Evolutionary conservation across 1,140 invertebrate species (phyloP), one percentile per base, ranked within the genome.

Genomic region (Steinernema feltiae): DNA sequence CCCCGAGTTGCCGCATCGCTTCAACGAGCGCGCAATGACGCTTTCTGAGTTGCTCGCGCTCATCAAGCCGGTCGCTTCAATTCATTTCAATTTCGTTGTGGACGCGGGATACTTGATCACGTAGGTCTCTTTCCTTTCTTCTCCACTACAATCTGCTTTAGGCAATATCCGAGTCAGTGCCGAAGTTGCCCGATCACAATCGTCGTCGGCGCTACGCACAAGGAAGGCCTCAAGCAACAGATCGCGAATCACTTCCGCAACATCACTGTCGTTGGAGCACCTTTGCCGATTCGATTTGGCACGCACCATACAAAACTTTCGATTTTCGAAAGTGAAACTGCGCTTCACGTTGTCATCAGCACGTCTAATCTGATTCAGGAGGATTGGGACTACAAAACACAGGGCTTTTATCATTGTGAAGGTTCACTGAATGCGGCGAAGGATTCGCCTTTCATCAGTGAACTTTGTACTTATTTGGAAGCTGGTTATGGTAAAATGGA

Each of bases 71-170:
- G 53, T 63, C 53, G 53, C 53, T 17, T 63, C 53, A 27, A 63
- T 63, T 21, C 53, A 63, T 21, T 63, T 63, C 24, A 63, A 63
- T 21, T 63, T 63, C 53, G 7, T 7, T 21, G 53, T 63, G 15
- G 53, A 63, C 24, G 53, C 53, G 12, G 53, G 53, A 63, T 63
- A n/a, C 53, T 63, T 63, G 53, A 63, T 63, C 24, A 15, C 53
- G 53, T 63, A 27, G 24, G 24, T 63, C 53, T 41, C 35, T 41
- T 7, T 41, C 35, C 35, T 15, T 63, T 17, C 53, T n/a, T 63
- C 24, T 63, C 12, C 53, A 7, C 24, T 63, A 7, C 3, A 21
- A 63, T 63, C 7, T 46, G 41, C 7, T 63, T 63, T 27, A 63
- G 53, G 53, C 53, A 63, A 27, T 63, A 63, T 63, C 53, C 53